Conservation (phyloP, 2,888 invertebrate species). For the Drosophila planitibia region DNA sequence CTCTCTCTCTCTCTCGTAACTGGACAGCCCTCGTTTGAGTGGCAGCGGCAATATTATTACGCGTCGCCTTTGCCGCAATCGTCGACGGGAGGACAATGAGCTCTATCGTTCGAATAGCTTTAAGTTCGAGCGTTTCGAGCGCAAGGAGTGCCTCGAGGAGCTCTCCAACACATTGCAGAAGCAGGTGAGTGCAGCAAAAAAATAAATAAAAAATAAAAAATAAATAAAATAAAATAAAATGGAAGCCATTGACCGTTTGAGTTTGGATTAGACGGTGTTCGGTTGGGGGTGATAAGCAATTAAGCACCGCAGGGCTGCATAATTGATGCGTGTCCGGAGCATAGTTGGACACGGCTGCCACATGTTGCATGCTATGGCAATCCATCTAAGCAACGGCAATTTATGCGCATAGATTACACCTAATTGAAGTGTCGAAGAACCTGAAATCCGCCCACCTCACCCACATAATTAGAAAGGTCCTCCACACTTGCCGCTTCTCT, state of each 20-base stretch:
- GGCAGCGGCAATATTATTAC: constrained; percentile 87
- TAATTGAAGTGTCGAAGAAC: constrained; percentile 65
- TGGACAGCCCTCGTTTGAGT: constrained; percentile 82
- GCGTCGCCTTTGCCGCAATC: constrained; percentile 90
- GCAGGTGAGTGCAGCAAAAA: constrained; percentile 87
- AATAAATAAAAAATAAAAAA: not conserved
- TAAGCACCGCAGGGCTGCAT: constrained; percentile 11
- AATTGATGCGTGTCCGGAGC: constrained; percentile 46
- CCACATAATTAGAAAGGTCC: constrained; percentile 61
- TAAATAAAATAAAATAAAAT: constrained; percentile 16
- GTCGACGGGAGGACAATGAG: constrained; percentile 92
- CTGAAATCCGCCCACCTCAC: constrained; percentile 39
- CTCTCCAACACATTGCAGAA: constrained; percentile 87
- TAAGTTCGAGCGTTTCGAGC: constrained; percentile 93
- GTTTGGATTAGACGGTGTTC: not conserved
- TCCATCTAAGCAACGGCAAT: constrained; percentile 51
- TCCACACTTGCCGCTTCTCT: not conserved
- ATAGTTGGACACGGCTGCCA: constrained; percentile 38
- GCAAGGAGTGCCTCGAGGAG: constrained; percentile 89
- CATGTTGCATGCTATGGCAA: constrained; percentile 65
- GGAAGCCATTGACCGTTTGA: not conserved
- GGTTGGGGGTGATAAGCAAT: constrained; percentile 1
- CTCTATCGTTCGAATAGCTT: constrained; percentile 94
- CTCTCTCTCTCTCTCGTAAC: not conserved
- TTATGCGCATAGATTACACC: constrained; percentile 76